A percentile compares a stretch with the other conserved stretches of the same genome.
phyloP scores from a whole-genome alignment of 30 jellyfish, hydroid and myxozoan genomes.

The Rhopilema esculentum region DNA sequence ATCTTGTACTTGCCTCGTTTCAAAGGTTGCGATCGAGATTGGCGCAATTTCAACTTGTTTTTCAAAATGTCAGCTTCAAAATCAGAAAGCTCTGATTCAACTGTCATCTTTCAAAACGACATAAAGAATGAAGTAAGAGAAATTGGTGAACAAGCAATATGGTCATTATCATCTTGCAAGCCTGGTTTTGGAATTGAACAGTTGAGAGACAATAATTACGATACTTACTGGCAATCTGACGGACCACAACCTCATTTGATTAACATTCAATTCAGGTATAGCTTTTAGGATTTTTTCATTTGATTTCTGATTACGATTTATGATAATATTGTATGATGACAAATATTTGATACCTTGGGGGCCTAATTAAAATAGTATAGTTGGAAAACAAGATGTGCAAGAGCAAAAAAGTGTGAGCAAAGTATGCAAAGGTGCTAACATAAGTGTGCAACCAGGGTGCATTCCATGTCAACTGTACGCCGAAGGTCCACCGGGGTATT shows the following conservation, averaged over 20 bases:
- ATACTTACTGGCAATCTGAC: constrained; percentile 98
- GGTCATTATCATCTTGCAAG: constrained; percentile 98
- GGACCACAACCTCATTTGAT: constrained; percentile 99
- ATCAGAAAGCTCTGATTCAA: constrained; percentile 62
- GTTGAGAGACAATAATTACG: constrained; percentile 78
- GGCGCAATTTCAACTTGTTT: neutral
- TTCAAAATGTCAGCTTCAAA: constrained; percentile 46
- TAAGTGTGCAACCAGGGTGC: no score
- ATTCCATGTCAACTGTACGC: no score
- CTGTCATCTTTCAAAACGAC: constrained; percentile 66
- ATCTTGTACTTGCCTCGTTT: neutral
- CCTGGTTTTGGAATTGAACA: constrained; percentile 96
- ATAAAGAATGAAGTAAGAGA: constrained; percentile 84
- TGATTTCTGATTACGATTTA: no score
- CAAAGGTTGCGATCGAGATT: neutral
- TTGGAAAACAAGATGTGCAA: no score
- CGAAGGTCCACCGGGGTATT: no score
- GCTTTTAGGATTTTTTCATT: no score
- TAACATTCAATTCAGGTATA: constrained; percentile 80
- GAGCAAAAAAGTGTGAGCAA: no score
- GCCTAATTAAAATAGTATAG: no score
- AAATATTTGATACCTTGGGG: no score
- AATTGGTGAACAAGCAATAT: constrained; percentile 91
- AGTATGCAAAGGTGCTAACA: no score
- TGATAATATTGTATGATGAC: no score